Evolutionary conservation across 2,888 invertebrate genomes (phyloP).

Genomic region (Trichacis sp.): DNA sequence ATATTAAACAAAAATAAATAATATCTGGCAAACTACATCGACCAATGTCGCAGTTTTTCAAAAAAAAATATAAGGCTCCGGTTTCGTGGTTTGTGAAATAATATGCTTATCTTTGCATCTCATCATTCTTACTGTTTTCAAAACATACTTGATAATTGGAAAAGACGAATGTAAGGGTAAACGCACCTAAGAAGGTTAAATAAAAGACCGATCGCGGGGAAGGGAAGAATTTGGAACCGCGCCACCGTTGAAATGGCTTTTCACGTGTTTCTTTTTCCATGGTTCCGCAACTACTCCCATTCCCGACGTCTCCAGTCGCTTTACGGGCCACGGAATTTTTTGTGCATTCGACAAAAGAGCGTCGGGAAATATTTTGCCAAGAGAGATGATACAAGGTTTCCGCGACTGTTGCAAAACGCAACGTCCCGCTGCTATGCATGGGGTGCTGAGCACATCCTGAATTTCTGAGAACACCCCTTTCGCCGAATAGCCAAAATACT

Average conservation of each 20-base stretch:
- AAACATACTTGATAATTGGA: neutral
- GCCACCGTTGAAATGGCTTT: slow-evolving; percentile 31
- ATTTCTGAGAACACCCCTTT: too few species aligned
- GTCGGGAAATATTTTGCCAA: neutral
- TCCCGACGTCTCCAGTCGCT: neutral
- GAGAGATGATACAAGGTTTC: neutral
- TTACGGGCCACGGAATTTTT: neutral
- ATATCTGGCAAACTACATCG: too few species aligned
- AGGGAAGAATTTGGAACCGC: slow-evolving; percentile 24
- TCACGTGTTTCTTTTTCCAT: slow-evolving; percentile 26
- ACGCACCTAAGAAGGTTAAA: neutral
- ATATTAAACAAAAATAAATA: too few species aligned
- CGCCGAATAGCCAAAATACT: too few species aligned
- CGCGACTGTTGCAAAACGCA: neutral
- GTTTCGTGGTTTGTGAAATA: too few species aligned
- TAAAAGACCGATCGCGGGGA: slow-evolving; percentile 10
- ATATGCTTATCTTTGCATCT: too few species aligned
- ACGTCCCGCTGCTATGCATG: neutral
- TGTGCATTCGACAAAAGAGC: neutral
- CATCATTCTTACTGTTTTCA: too few species aligned
- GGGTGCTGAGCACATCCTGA: too few species aligned
- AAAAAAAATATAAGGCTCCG: too few species aligned
- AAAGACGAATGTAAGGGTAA: neutral
- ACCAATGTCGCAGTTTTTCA: too few species aligned
- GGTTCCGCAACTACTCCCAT: slow-evolving; percentile 16